These are phyloP conservation scores for Acronicta leporina DNA, from an alignment of 2,888 invertebrate species.

Conservation along the genomic window DNA sequence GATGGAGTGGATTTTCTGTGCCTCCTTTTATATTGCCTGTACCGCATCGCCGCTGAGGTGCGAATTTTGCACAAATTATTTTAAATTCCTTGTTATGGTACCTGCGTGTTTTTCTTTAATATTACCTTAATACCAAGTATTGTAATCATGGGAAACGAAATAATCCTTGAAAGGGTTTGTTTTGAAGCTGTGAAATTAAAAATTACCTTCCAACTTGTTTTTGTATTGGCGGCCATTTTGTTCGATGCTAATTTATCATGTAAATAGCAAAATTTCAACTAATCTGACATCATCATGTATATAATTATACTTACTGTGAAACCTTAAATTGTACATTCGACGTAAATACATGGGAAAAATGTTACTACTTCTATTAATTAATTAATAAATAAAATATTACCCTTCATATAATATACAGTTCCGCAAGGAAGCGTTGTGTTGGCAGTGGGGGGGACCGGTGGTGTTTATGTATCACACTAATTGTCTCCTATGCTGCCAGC, in stretches of 20 bases:
- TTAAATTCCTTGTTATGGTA: conserved; percentile 42
- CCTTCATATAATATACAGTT: no score
- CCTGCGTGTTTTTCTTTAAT: conserved; percentile 40
- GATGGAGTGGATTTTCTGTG: conserved; percentile 23
- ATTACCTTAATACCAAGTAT: conserved; percentile 38
- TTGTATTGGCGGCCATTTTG: background rate
- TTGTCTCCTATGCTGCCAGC: no score
- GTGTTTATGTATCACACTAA: no score
- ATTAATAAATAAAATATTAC: no score
- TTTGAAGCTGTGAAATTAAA: conserved; percentile 20
- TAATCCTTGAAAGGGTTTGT: conserved; percentile 34
- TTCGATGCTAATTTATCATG: background rate
- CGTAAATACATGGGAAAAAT: no score
- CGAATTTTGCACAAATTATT: conserved; percentile 53
- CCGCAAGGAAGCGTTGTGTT: no score
- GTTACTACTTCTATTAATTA: no score
- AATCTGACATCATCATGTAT: no score
- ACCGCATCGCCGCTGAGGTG: conserved; percentile 44
- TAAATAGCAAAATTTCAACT: no score
- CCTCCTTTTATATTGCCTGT: conserved; percentile 3
- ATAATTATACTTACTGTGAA: no score
- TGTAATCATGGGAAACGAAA: conserved; percentile 43
- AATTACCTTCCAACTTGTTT: background rate
- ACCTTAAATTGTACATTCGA: no score
- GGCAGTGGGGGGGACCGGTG: no score